A percentile compares a stretch with the other conserved stretches of the same genome.
Conservation (phyloP, 1,140 invertebrate species). For the Panulirus ornatus region DNA sequence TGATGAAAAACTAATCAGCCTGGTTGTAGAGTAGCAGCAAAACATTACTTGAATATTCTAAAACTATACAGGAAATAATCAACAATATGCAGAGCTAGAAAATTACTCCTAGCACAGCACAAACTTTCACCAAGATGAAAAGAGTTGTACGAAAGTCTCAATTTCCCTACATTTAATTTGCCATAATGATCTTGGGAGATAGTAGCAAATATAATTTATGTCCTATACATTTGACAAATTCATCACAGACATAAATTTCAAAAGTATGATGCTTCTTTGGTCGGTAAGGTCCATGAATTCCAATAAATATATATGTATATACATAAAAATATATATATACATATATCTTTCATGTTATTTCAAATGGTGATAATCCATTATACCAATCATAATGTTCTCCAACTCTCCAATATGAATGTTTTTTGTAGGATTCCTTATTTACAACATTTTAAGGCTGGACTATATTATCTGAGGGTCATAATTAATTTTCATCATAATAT, state of each 20-base stretch:
- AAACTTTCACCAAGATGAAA: no score
- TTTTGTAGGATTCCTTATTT: slow-evolving; percentile 18
- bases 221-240: not conserved
- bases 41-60: slow-evolving; percentile 12
- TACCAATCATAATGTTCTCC: slow-evolving; percentile 15
- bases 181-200: no score
- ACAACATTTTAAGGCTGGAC: slow-evolving; percentile 8
- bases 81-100: slow-evolving; percentile 6
- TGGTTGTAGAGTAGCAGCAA: slow-evolving; percentile 18
- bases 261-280: not conserved
- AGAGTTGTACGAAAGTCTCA: no score
- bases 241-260: not conserved
- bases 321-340: slow-evolving; percentile 28
- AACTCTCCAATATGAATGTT: slow-evolving; percentile 10
- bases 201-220: not conserved
- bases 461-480: slow-evolving; percentile 38
- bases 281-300: not conserved
- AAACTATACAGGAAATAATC: slow-evolving; percentile 30
- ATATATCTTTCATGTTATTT: slow-evolving; percentile 15
- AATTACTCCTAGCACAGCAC: not conserved
- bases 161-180: no score
- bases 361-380: not conserved
- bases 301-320: slow-evolving; percentile 30
- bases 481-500: not conserved
- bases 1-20: not conserved